Evolutionary conservation across 1,140 invertebrate genomes (phyloP), one percentile per base, ranked within the genome.

Genomic region (Drosophila tristis): DNA sequence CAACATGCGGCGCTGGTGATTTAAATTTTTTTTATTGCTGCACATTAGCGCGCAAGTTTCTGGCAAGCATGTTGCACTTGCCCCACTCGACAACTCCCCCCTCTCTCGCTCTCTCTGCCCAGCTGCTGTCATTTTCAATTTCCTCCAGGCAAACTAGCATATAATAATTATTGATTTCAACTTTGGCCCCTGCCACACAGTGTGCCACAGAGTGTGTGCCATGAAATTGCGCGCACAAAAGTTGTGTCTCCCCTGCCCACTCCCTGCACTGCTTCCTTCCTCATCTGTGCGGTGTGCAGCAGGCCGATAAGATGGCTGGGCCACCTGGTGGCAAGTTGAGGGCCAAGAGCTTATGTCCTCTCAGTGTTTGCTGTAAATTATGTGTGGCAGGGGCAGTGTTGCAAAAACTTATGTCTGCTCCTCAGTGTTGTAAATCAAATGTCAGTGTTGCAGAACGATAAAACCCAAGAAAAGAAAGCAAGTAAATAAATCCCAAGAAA

Each of bases 151-250:
- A 61, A 76, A 72, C 67, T 81, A 71, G 61, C 63, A 73, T 79
- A 89, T 79, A 87, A 87, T 87, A 76, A 79, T 81, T 87, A 87
- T 87, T 71, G 84, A 89, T 87, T 84, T 87, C 68, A 77, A 79
- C 79, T 84, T 89, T 79, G 67, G 58, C 62, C 74, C 26, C 66
- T 25, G 26, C 7, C 45, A 13, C 15, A 13, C 54, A 49, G 25
- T 42, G 43, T 39, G 44, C 54, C 44, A 15, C 25, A 62, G 60
- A 61, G 53, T 48, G 25, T 42, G 60, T 58, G 74, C 56, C 62
- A 80, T 80, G 53, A 72, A 80, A 72, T 79, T 79, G 75, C 72
- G 77, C 65, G 62, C 62, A 13, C 55, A 50, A 76, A 78, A 78
- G 20, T 80, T 70, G 62, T 47, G 49, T 20, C 56, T 55, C 31